Base-by-base conservation (phyloP, 1,140 invertebrate genomes). In the Aleiodes sp. region DNA sequence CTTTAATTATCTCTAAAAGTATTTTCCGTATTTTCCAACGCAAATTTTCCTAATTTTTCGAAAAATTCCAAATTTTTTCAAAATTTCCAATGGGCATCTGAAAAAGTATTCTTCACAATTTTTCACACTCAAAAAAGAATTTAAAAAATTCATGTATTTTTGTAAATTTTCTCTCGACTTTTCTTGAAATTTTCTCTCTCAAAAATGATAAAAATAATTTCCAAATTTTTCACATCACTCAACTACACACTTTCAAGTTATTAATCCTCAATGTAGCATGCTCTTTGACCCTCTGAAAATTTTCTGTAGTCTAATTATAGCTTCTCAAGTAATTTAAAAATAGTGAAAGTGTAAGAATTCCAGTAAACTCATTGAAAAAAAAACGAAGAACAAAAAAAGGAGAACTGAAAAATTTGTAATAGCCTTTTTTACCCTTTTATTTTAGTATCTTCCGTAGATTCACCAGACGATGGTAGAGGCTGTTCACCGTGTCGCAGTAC, bases 391-490 rank as follows among this genome's bases (percentile, higher is more conserved):
- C 12, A 14, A 21, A 33, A 52, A 69, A 31, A 41, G 14, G 16
- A 37, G 12, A 39, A n/a, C n/a, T n/a, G n/a, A n/a, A n/a, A 41
- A 37, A 62, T 75, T 77, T 79, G 76, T 86, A 85, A 86, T 80
- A 78, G 74, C 77, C 29, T n/a, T n/a, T n/a, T 77, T 59, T 12
- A 14, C 77, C 72, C 77, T 81, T 75, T 73, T 84, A 78, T 86
- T 82, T 83, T 88, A 86, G 86, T 86, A 82, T 87, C 82, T 85
- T 84, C 87, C 84, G 84, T 90, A 93, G 93, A 94, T 88, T 93
- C 93, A 21, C 92, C 93, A 29, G 93, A 94, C 79, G 93, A 94
- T 76, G 92, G 91, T 78, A 87, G 91, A 82, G 91, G 90, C 70
- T 89, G 91, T 76, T 93, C 92, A 0, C 92, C 92, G 14, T 90